Percentiles rank a stretch among this genome's conserved stretches.
phyloP scores from a whole-genome alignment of 2,888 invertebrate genomes.

The Drosophila demipolita region DNA sequence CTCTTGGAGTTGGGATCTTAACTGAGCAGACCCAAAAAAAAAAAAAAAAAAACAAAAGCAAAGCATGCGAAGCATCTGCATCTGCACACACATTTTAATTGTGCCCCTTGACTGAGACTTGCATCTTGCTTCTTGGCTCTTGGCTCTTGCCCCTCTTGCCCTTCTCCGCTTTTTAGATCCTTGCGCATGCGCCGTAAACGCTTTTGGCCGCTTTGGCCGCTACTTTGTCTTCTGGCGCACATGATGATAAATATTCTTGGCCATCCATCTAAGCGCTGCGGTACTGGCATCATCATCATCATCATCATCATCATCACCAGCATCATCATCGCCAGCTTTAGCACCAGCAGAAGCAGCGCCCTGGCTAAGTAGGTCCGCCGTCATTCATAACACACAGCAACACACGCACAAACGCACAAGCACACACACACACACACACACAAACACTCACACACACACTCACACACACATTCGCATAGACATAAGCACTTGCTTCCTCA shows the following conservation, averaged over 20 bases:
- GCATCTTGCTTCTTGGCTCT: constrained; percentile 1
- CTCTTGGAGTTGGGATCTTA: background rate
- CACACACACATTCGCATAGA: constrained; percentile 27
- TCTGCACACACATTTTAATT: constrained; percentile 58
- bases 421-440: constrained; percentile 9
- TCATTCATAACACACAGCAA: constrained; percentile 58
- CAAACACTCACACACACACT: constrained; percentile 17
- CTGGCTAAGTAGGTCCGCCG: constrained; percentile 62
- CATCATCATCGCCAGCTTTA: constrained; percentile 28
- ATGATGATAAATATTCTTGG: constrained; percentile 67
- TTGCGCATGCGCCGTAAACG: constrained; percentile 61
- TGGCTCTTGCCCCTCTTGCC: constrained; percentile 5
- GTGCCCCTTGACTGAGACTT: constrained; percentile 56
- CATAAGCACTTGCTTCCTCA: constrained; percentile 78
- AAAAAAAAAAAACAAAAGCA: background rate
- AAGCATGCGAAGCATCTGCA: constrained; percentile 24
- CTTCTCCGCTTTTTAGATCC: constrained; percentile 59
- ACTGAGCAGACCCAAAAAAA: constrained; percentile 20
- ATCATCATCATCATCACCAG: constrained; percentile 36
- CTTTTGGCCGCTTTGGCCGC: constrained; percentile 34
- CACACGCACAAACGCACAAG: background rate
- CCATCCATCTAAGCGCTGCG: constrained; percentile 66
- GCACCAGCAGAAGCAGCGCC: constrained; percentile 31
- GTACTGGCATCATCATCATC: constrained; percentile 36
- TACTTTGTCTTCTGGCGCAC: constrained; percentile 71